Evolutionary conservation across 1,140 invertebrate species (phyloP), one percentile per base, ranked within the genome.

Genomic region (Leptinotarsa lineolata): DNA sequence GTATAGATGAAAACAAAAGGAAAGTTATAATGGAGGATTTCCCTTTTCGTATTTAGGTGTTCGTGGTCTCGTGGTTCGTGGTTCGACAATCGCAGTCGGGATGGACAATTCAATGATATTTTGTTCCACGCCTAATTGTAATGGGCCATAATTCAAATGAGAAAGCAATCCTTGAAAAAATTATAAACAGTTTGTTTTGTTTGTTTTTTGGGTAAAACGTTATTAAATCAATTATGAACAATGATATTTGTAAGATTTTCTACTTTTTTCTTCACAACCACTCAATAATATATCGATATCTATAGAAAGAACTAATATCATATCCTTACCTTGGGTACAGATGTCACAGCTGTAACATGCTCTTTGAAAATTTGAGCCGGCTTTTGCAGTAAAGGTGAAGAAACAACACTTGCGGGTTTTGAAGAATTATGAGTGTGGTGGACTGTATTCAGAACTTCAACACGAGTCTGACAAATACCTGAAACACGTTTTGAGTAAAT

Each of bases 401-500:
- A 39, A 18, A 44, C 64, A 44, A 39, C 22, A 30, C n/a, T 44
- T 39, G 24, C 39, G n/a, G 39, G 4, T 30, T 45, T 66, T 30
- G 13, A 22, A 63, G 61, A 21, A 66, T 39, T 66, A 16, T 54
- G 13, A 18, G 15, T 22, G n/a, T 66, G 64, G 5, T 66, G 64
- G 39, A 66, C 39, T 39, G 39, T 16, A 66, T 66, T 66, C 30
- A 66, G 39, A 11, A 66, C 64, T 16, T 22, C 64, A 66, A 66
- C 39, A 39, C 64, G 64, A 22, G 61, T 12, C 21, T 64, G 61
- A 12, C 64, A 66, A n/a, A 66, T 66, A 39, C 39, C 64, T 66
- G 22, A n/a, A 66, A 66, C 13, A 24, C 1, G n/a, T 54, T 4
- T 54, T 54, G 15, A 16, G 48, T 54, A 54, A 54, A 54, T n/a